Percentiles rank a stretch among this genome's conserved stretches.
Evolutionary conservation across 2,888 invertebrate species (phyloP).

Genomic region (Barypeithes pellucidus): DNA sequence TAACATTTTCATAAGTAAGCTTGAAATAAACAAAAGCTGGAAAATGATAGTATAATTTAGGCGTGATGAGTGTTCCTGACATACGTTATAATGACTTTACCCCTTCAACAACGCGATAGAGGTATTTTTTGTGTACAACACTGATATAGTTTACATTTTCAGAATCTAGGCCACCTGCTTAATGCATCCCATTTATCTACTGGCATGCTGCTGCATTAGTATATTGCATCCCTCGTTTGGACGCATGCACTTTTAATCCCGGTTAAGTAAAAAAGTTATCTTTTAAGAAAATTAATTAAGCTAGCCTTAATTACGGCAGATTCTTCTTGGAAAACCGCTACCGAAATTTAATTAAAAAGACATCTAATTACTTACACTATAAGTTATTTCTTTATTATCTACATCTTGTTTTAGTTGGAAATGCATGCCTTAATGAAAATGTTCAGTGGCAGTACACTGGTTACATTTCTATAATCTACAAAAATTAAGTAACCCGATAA

Average conservation of each 20-base stretch:
- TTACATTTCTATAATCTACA: too few relatives aligned
- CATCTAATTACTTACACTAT: conserved; percentile 49
- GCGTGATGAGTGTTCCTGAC: too few relatives aligned
- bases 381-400: conserved; percentile 48
- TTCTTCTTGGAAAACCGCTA: conserved; percentile 46
- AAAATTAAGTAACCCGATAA: too few relatives aligned
- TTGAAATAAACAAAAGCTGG: too few relatives aligned
- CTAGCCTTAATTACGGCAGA: conserved; percentile 48
- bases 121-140: background rate
- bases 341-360: conserved; percentile 41
- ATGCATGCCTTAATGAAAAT: conserved; percentile 23
- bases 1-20: too few relatives aligned
- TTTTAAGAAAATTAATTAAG: conserved; percentile 49
- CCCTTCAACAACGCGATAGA: too few relatives aligned
- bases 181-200: conserved; percentile 4
- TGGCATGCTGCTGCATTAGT: conserved; percentile 12
- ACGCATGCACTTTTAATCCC: conserved; percentile 16
- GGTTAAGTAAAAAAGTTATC: conserved; percentile 32
- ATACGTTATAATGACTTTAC: too few relatives aligned
- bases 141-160: background rate
- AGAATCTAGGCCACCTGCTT: background rate
- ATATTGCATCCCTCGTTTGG: conserved; percentile 16
- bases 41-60: too few relatives aligned
- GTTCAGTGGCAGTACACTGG: conserved; percentile 41
- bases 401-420: conserved; percentile 30